Evolutionary conservation across 2,888 invertebrate species (phyloP), one percentile per base, ranked within the genome.

Genomic region (Stenurella melanura): DNA sequence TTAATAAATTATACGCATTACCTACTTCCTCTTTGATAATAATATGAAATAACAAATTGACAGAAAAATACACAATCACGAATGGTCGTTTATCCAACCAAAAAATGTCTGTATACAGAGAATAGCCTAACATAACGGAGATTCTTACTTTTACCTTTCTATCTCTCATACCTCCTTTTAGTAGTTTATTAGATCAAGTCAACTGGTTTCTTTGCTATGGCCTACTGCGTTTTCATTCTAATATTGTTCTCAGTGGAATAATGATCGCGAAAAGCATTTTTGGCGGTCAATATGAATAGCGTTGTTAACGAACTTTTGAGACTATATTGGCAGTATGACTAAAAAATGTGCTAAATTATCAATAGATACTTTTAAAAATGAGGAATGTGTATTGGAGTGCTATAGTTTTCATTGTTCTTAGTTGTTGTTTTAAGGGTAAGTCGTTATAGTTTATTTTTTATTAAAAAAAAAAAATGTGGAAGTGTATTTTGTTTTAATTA

Each of bases 141-240:
- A 69, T 54, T 67, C 54, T 56, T 67, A 56, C 67, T 67, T 19
- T 18, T 57, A 58, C 68, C 68, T 50, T 64, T 38, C 26, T 21
- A 19, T 67, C 50, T 57, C 1, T 38, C 30, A 26, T 70, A 50
- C 54, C 71, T 58, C 38, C n/a, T 42, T 71, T 71, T 73, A 73
- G 73, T 76, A 73, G 76, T 68, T 73, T 12, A 76, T 64, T 76
- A 76, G 76, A 38, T 64, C 76, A 69, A 64, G 73, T 58, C 73
- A 73, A 69, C 76, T 58, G 66, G 68, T 73, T 76, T 50, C 26
- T 38, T 58, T 42, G 19, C 58, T 57, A 60, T 19, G 42, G 42
- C 38, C 57, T 57, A 38, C 42, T 70, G 58, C 19, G 15, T 54
- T 60, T 58, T 60, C 70, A 70, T 70, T 60, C 21, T 21, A 21